Percentiles rank a stretch among this genome's conserved stretches.
These are phyloP conservation scores for Irena cyanogastra DNA, from an alignment of 2,113 vertebrate genomes.

Conservation along the genomic window DNA sequence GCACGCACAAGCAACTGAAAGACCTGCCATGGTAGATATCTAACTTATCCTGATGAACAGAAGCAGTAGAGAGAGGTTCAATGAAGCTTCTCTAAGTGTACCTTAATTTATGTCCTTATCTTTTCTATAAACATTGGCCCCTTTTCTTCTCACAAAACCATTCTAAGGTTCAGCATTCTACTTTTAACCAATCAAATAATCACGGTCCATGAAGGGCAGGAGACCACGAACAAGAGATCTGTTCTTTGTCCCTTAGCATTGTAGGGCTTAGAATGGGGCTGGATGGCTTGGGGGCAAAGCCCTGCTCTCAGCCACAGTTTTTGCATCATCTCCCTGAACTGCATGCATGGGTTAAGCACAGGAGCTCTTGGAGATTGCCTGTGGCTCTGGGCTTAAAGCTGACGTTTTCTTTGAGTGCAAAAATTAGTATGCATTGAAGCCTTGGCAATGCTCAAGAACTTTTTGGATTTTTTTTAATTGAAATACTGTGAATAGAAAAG, in stretches of 20 bases:
- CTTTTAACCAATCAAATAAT: neutral
- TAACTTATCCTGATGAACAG: neutral
- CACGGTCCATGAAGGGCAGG: neutral
- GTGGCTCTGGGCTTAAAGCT: neutral
- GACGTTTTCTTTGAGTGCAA: neutral
- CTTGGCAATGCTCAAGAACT: neutral
- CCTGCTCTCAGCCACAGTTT: neutral
- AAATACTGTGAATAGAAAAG: neutral
- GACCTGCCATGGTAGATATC: neutral
- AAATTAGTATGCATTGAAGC: neutral
- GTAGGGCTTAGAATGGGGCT: neutral
- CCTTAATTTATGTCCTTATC: neutral
- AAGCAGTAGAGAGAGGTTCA: neutral
- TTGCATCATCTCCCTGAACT: neutral
- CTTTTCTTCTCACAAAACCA: neutral
- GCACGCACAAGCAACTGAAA: neutral
- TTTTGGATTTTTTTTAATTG: neutral
- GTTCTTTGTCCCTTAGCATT: accelerated
- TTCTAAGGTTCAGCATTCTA: neutral
- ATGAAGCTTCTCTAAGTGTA: neutral
- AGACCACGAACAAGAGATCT: neutral
- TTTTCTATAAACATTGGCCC: neutral
- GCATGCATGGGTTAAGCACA: neutral
- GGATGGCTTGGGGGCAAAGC: neutral
- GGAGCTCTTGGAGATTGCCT: neutral